Conservation (phyloP, 2,888 invertebrate species). For the Polyommatus icarus region DNA sequence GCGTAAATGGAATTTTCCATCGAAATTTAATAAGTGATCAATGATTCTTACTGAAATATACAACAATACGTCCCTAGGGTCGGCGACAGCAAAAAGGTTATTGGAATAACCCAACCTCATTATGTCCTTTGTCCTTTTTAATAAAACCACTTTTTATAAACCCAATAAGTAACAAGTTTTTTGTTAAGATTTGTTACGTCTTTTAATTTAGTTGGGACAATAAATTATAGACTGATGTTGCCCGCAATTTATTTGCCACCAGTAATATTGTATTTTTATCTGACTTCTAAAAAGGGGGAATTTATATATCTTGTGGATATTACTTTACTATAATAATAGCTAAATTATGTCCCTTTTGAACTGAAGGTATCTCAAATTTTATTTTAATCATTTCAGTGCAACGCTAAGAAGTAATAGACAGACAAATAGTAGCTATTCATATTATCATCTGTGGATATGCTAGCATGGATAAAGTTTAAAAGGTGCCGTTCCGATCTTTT, state of each 20-base stretch:
- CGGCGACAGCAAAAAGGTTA: conserved; percentile 12
- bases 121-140: conserved; percentile 13
- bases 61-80: conserved; percentile 6
- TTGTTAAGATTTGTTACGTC: background rate
- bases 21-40: conserved; percentile 13
- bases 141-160: background rate
- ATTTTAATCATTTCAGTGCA: no score
- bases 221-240: background rate
- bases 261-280: no score
- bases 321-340: no score
- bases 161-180: background rate
- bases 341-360: no score
- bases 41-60: background rate
- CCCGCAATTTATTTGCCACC: background rate
- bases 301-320: no score
- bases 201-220: background rate
- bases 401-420: no score
- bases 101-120: conserved; percentile 6
- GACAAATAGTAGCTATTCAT: no score
- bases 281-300: no score
- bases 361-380: no score
- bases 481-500: no score
- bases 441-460: no score
- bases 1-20: background rate
- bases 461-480: no score